These are phyloP conservation scores for Drosophila meridionalis DNA, from an alignment of 2,888 invertebrate species.

Conservation along the genomic window DNA sequence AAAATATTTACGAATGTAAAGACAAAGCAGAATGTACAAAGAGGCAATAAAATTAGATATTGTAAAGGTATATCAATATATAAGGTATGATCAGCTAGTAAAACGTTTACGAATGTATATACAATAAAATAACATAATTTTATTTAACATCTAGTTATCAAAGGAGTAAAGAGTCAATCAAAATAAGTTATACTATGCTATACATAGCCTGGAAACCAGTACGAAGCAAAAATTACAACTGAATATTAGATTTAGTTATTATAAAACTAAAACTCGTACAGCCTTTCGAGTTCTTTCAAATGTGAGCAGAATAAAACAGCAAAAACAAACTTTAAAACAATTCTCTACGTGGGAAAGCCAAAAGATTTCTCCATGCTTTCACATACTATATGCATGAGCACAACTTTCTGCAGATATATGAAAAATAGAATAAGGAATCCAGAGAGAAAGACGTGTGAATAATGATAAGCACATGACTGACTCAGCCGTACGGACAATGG, in stretches of 20 bases:
- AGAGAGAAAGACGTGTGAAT: neutral
- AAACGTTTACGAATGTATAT: too few relatives aligned
- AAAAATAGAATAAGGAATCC: neutral
- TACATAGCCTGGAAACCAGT: too few relatives aligned
- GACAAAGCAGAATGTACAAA: neutral
- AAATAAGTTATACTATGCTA: too few relatives aligned
- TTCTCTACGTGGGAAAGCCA: neutral
- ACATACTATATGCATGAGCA: neutral
- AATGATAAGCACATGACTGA: conserved; percentile 4
- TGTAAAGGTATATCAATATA: too few relatives aligned
- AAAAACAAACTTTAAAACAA: neutral
- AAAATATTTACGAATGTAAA: neutral
- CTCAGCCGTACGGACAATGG: neutral
- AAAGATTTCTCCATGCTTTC: neutral
- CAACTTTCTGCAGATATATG: neutral
- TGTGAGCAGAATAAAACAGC: neutral
- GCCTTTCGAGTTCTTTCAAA: neutral
- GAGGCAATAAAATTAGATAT: too few relatives aligned
- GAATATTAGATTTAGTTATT: neutral
- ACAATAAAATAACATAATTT: too few relatives aligned
- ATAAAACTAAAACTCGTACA: neutral
- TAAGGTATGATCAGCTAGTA: too few relatives aligned
- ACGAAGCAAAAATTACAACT: neutral
- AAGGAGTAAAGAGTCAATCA: too few relatives aligned
- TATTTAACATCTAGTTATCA: too few relatives aligned